Base-by-base conservation (phyloP, 2,113 vertebrate genomes). In the Calidris pugnax region DNA sequence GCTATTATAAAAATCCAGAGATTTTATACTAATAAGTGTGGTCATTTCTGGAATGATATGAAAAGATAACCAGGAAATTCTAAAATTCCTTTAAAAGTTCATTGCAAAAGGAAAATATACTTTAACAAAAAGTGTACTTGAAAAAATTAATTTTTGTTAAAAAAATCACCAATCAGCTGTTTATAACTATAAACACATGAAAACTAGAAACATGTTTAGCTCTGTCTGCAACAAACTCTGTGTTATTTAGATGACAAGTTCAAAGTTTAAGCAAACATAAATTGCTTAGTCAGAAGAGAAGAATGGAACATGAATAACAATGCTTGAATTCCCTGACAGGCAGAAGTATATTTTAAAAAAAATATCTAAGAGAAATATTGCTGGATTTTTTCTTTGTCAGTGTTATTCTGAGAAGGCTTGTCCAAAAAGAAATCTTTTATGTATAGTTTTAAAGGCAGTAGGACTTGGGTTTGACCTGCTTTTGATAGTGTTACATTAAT, bases 241-340 rank as follows among this genome's bases (percentile, higher is more conserved):
- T 77, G 8, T 80, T 90, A 57, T 85, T 82, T 92, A 93, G 71
- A 64, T 89, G 88, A 39, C 53, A 90, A 88, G 84, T 77, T 91
- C 76, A 55, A 55, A 94, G 68, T 90, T 89, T 60, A 90, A 78
- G 51, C 56, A 59, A 77, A 68, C 45, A 51, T 90, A 82, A 83
- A 96, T 94, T 88, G 35, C 26, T 77, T 90, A 89, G 33, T 86
- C 90, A 93, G 68, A 94, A 76, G 48, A 93, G 68, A 75, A 86
- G 37, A 85, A 43, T 74, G 50, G 57, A 91, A 47, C 2, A 4
- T 64, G 64, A 94, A 86, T 88, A 91, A 71, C 32, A 50, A 39
- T 41, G 28, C n/a, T 78, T 63, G 47, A 53, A 82, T 72, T 85
- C 39, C 30, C 66, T 90, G 93, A 67, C 50, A 85, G 64, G 67